Conservation (phyloP, 2,888 invertebrate species). For the Erannis defoliaria region DNA sequence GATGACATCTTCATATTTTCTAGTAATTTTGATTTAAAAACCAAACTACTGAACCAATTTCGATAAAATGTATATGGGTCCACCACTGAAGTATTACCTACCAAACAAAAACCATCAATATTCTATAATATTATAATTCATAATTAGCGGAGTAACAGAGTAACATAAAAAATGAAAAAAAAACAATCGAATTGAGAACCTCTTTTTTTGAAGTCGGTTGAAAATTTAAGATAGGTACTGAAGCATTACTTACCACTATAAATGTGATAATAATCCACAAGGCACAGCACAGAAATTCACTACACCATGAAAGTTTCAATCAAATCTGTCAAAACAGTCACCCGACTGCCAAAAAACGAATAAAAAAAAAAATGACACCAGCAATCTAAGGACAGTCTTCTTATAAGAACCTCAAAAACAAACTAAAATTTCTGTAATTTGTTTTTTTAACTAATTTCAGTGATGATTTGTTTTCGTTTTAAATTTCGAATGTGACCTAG, state of each 20-base stretch:
- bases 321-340: constrained; percentile 22
- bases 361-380: constrained; percentile 1
- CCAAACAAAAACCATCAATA: too few relatives aligned
- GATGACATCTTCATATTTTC: too few relatives aligned
- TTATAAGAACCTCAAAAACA: neutral
- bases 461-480: constrained; percentile 57
- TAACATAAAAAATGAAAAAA: too few relatives aligned
- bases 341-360: constrained; percentile 6
- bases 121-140: too few relatives aligned
- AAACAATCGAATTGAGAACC: neutral
- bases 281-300: constrained; percentile 41
- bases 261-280: constrained; percentile 42
- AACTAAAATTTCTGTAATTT: neutral
- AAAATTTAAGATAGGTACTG: neutral
- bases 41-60: too few relatives aligned
- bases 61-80: too few relatives aligned
- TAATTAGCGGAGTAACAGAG: too few relatives aligned
- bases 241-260: constrained; percentile 15
- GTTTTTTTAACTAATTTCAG: neutral
- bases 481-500: constrained; percentile 57
- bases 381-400: too few relatives aligned
- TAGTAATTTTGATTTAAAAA: too few relatives aligned
- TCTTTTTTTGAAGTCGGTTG: too few relatives aligned
- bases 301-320: constrained; percentile 31
- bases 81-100: too few relatives aligned